Percentiles rank a stretch among this genome's conserved stretches.
Evolutionary conservation across 2,113 vertebrate species (phyloP).

Genomic region (Octodon degus): DNA sequence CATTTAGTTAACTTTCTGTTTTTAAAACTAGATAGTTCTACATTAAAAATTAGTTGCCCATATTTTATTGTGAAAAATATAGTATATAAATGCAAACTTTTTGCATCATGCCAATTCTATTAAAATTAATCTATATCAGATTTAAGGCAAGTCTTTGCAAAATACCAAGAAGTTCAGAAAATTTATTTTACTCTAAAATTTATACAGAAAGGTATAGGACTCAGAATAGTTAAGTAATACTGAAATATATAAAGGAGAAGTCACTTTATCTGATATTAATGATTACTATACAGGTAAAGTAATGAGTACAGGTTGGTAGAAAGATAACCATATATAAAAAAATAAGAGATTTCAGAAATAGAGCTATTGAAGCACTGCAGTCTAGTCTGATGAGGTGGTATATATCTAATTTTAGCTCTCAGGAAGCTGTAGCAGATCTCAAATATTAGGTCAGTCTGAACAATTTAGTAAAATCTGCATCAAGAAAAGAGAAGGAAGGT

Average conservation of each 20-base stretch:
- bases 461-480: not conserved
- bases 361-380: not conserved
- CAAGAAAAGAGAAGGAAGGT: not conserved
- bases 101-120: not conserved
- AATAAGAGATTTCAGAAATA: constrained; percentile 42
- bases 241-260: constrained; percentile 22
- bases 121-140: constrained; percentile 7
- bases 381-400: not conserved
- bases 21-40: not conserved
- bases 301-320: constrained; percentile 41
- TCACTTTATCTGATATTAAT: constrained; percentile 20
- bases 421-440: not conserved
- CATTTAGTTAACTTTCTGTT: not conserved
- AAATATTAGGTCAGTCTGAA: not conserved
- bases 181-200: constrained; percentile 45
- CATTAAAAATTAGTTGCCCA: not conserved
- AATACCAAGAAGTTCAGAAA: constrained; percentile 43
- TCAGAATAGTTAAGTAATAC: constrained; percentile 24
- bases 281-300: not conserved
- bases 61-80: not conserved
- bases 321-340: not conserved
- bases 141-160: constrained; percentile 44
- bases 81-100: constrained; percentile 45
- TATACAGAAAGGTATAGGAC: constrained; percentile 44
- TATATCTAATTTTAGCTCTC: not conserved